Conservation (phyloP, 2,888 invertebrate genomes). For the Amblyteles armatorius region DNA sequence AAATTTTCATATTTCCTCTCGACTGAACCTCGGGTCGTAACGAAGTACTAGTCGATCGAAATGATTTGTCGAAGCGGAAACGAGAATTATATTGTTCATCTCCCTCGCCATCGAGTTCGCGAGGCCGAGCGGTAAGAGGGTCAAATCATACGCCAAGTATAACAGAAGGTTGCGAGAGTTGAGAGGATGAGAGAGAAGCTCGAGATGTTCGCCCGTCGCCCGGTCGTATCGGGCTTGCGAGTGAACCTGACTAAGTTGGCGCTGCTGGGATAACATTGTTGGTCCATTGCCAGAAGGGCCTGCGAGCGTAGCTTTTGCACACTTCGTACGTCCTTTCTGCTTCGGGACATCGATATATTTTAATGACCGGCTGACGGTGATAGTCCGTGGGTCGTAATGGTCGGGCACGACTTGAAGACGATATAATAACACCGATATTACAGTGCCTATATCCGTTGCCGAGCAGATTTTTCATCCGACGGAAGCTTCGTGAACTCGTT, state of each 20-base stretch:
- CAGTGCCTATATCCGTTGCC: neutral
- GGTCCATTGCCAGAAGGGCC: neutral
- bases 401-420: slow-evolving; percentile 32
- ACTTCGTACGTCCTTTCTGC: neutral
- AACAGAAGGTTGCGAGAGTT: slow-evolving; percentile 35
- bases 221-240: neutral
- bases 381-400: slow-evolving; percentile 1
- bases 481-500: neutral
- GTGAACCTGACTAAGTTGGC: slow-evolving; percentile 33
- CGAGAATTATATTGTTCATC: slow-evolving; percentile 58
- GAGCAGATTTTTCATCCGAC: neutral
- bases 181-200: neutral
- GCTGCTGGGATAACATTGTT: slow-evolving; percentile 23
- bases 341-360: slow-evolving; percentile 26
- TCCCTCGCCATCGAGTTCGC: slow-evolving; percentile 9
- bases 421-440: slow-evolving; percentile 17
- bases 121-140: slow-evolving; percentile 13
- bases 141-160: slow-evolving; percentile 47
- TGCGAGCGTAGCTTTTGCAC: neutral
- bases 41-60: slow-evolving; percentile 62
- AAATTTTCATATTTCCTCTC: slow-evolving; percentile 48
- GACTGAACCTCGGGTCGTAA: slow-evolving; percentile 56
- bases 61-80: slow-evolving; percentile 62
- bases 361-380: slow-evolving; percentile 19
- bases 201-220: neutral